These are phyloP conservation scores for Tringa solitaria DNA, from an alignment of 2,113 vertebrate species.

Conservation along the genomic window DNA sequence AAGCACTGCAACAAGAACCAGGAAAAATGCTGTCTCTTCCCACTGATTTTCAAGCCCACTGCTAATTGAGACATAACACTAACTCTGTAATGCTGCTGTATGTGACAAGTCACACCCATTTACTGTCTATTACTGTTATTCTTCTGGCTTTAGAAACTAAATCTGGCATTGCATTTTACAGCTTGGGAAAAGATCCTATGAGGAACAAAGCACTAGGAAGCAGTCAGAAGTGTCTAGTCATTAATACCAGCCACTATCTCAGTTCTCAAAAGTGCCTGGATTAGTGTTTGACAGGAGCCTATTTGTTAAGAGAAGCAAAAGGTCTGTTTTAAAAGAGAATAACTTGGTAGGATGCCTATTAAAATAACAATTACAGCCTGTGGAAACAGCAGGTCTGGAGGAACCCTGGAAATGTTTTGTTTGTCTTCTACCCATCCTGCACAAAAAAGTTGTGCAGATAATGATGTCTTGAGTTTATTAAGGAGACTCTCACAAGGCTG, in stretches of 20 bases:
- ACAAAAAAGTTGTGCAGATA: neutral
- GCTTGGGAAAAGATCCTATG: slow-evolving; percentile 2
- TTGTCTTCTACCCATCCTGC: neutral
- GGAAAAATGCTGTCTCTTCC: neutral
- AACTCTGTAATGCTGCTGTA: neutral
- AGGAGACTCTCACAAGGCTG: neutral
- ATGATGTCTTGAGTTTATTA: neutral
- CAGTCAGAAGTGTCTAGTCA: neutral
- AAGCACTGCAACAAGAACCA: neutral
- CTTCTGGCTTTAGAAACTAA: slow-evolving; percentile 9
- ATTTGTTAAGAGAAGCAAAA: slow-evolving; percentile 11
- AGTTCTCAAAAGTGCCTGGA: neutral
- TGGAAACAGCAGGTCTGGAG: neutral
- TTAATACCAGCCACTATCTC: neutral
- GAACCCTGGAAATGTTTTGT: neutral
- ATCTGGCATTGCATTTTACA: slow-evolving; percentile 30
- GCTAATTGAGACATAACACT: slow-evolving; percentile 39
- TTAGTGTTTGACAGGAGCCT: neutral
- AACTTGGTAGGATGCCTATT: neutral
- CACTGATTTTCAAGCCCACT: slow-evolving; percentile 1
- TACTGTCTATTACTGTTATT: slow-evolving; percentile 31
- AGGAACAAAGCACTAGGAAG: neutral
- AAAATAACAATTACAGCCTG: neutral
- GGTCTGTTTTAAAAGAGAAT: neutral
- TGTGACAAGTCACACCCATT: slow-evolving; percentile 18